A percentile compares a stretch with the other conserved stretches of the same genome.
Conservation (phyloP, 2,888 invertebrate genomes). For the Diadegma fenestrale region DNA sequence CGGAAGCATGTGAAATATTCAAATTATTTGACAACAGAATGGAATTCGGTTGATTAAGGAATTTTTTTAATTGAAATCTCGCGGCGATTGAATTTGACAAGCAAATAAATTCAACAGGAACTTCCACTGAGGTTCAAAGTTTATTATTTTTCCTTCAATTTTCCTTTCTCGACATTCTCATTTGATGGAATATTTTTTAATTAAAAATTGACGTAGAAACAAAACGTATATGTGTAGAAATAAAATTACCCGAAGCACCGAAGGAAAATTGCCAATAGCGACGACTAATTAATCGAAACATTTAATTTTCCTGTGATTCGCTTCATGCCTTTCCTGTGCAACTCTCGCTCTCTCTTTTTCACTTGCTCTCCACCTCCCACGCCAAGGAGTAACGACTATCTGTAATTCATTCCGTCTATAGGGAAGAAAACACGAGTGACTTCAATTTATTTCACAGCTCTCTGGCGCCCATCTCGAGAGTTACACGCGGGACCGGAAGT, state of each 20-base stretch:
- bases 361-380: too few relatives aligned
- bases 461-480: conserved; percentile 9
- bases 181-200: neutral
- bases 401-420: conserved; percentile 47
- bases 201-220: neutral
- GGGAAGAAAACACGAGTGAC: conserved; percentile 10
- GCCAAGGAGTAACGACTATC: conserved; percentile 8
- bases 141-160: neutral
- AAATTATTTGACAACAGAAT: neutral
- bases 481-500: conserved; percentile 12
- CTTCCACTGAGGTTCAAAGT: neutral
- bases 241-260: neutral
- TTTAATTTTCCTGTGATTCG: conserved; percentile 34
- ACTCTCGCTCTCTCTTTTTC: neutral
- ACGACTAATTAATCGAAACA: conserved; percentile 43
- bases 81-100: neutral
- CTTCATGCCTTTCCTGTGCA: conserved; percentile 2
- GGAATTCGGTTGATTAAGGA: neutral
- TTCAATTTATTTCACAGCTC: conserved; percentile 62
- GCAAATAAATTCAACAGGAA: neutral
- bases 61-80: neutral
- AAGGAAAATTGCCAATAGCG: conserved; percentile 30
- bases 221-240: conserved; percentile 17
- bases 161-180: neutral
- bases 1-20: neutral